These are phyloP conservation scores for Drosophila sproati DNA, from an alignment of 1,140 invertebrate species.

Conservation along the genomic window DNA sequence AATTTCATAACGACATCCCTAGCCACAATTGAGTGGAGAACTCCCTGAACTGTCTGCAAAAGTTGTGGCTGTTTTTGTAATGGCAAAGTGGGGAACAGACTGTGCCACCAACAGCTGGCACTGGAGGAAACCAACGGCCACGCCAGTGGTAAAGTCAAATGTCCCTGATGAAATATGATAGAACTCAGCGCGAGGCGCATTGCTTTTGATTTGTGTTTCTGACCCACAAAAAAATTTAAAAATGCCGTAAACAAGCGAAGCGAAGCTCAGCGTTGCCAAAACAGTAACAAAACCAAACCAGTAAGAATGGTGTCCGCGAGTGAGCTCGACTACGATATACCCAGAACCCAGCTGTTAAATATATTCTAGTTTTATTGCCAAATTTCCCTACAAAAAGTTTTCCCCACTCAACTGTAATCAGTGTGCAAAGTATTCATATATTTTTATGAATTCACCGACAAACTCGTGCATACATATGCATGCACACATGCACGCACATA, in stretches of 20 bases:
- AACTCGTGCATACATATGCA: too few species aligned
- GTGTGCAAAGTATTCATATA: too few species aligned
- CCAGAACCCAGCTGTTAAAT: too few species aligned
- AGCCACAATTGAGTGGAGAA: slow-evolving; percentile 19
- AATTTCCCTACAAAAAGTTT: too few species aligned
- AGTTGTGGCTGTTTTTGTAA: slow-evolving; percentile 40
- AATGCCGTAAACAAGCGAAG: slow-evolving; percentile 66
- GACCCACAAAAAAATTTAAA: slow-evolving; percentile 66
- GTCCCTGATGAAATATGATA: slow-evolving; percentile 78
- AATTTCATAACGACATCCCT: slow-evolving; percentile 53
- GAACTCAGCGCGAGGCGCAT: slow-evolving; percentile 63
- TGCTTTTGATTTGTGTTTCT: slow-evolving; percentile 80
- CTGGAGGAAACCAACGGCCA: slow-evolving; percentile 5
- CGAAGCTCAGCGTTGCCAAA: slow-evolving; percentile 11
- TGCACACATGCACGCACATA: too few species aligned
- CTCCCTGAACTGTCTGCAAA: not conserved
- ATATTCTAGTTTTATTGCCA: too few species aligned
- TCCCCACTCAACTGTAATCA: too few species aligned
- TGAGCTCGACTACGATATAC: too few species aligned
- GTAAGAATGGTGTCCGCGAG: not conserved
- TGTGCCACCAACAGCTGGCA: not conserved
- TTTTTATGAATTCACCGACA: too few species aligned
- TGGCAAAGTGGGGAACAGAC: slow-evolving; percentile 33
- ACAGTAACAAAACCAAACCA: slow-evolving; percentile 48
- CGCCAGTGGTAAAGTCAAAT: slow-evolving; percentile 40